Conservation (phyloP, 30 jellyfish, hydroid and myxozoan genomes). For the Chironex yamaguchii region DNA sequence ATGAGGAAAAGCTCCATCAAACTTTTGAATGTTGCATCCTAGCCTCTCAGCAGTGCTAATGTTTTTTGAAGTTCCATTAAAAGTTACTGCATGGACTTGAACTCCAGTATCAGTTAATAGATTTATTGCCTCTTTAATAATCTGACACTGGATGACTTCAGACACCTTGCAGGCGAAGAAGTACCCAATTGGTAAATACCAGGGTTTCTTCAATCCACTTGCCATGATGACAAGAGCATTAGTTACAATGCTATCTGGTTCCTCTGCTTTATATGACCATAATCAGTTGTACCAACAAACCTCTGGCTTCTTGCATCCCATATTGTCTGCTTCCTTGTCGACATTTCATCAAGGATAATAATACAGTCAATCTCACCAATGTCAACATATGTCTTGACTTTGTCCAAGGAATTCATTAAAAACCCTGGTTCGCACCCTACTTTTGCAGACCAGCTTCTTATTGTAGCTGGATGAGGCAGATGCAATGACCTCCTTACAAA, state of each 20-base stretch:
- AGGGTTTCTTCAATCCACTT: slow-evolving; percentile 34
- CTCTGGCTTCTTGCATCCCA: slow-evolving; percentile 25
- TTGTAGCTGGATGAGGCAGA: slow-evolving; percentile 44
- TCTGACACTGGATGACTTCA: slow-evolving; percentile 5
- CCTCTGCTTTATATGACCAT: slow-evolving; percentile 51
- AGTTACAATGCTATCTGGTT: background rate
- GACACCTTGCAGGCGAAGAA: background rate
- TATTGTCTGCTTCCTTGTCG: background rate
- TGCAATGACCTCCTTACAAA: slow-evolving; percentile 6
- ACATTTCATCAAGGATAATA: slow-evolving; percentile 9
- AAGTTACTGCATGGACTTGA: slow-evolving; percentile 5
- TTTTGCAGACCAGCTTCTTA: slow-evolving; percentile 33
- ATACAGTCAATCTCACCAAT: slow-evolving; percentile 10
- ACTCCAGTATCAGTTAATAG: slow-evolving; percentile 36
- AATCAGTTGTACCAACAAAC: slow-evolving; percentile 52
- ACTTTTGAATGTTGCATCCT: slow-evolving; percentile 10
- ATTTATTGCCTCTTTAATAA: background rate
- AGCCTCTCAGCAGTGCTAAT: slow-evolving; percentile 3
- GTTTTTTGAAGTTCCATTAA: slow-evolving; percentile 14
- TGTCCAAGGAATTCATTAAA: slow-evolving; percentile 1
- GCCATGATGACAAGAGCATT: slow-evolving; percentile 44
- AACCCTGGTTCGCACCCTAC: slow-evolving; percentile 35
- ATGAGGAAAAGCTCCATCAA: slow-evolving; percentile 42
- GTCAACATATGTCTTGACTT: background rate
- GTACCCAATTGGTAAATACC: slow-evolving; percentile 37